These are phyloP conservation scores for Ophioninae sp. DNA, from an alignment of 2,888 invertebrate genomes.

Conservation along the genomic window DNA sequence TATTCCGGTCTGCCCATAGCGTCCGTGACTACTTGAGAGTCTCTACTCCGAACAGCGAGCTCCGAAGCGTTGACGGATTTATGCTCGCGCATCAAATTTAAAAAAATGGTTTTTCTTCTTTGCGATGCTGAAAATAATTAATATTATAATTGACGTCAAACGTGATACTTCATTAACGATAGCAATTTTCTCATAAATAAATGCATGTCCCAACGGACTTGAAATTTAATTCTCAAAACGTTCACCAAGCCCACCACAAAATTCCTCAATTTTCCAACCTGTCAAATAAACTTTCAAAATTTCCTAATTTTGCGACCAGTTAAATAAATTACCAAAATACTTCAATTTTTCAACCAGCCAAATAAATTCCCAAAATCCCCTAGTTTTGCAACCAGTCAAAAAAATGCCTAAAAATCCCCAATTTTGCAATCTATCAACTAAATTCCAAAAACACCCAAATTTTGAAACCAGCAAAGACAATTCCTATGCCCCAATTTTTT, in stretches of 20 bases:
- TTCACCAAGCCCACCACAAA: too few species aligned
- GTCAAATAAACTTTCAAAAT: too few species aligned
- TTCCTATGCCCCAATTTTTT: too few species aligned
- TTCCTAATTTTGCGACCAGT: too few species aligned
- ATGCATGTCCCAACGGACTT: background rate
- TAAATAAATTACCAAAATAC: too few species aligned
- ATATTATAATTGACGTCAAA: background rate
- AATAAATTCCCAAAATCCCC: background rate
- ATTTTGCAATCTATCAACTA: too few species aligned
- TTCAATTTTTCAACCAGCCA: too few species aligned
- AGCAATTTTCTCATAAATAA: background rate
- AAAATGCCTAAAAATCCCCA: too few species aligned
- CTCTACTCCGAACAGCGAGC: background rate
- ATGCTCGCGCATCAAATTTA: background rate
- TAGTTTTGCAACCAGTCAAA: background rate
- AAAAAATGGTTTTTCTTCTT: background rate
- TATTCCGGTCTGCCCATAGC: background rate
- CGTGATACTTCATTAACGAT: background rate
- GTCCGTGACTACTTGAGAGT: slow-evolving; percentile 7
- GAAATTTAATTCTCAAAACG: background rate
- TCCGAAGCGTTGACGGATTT: background rate
- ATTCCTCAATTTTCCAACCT: too few species aligned
- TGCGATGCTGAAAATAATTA: background rate
- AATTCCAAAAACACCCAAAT: too few species aligned
- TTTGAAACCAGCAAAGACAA: too few species aligned